phyloP scores from a whole-genome alignment of 2,113 vertebrate species.

The Sinocyclocheilus anshuiensis region DNA sequence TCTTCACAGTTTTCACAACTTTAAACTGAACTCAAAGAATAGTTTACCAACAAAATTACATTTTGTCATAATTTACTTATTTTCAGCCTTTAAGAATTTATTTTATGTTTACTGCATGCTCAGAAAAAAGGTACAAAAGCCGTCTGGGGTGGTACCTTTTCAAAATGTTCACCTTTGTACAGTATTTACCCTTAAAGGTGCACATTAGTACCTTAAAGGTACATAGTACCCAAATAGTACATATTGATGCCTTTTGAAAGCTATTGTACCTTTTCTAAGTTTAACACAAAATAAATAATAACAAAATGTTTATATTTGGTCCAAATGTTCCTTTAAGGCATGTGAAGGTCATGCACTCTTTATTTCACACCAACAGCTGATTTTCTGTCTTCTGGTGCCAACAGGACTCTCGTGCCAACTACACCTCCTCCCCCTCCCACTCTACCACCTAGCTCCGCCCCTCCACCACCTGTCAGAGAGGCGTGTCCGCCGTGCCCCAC shows the following conservation, averaged over 20 bases:
- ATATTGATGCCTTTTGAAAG: too few relatives aligned
- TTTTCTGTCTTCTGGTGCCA: constrained; percentile 32
- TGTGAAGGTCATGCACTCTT: neutral
- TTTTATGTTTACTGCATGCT: neutral
- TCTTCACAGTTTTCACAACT: neutral
- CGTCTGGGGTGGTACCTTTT: too few relatives aligned
- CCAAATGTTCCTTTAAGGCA: neutral
- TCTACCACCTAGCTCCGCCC: constrained; percentile 38
- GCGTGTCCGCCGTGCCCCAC: constrained; percentile 78
- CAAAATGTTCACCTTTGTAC: too few relatives aligned
- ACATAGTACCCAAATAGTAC: too few relatives aligned
- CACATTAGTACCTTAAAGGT: too few relatives aligned
- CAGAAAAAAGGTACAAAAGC: too few relatives aligned
- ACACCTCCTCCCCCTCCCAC: constrained; percentile 41
- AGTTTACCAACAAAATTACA: neutral
- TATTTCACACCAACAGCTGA: neutral
- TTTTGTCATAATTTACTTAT: too few relatives aligned
- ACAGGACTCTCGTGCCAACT: constrained; percentile 55
- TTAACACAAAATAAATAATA: neutral
- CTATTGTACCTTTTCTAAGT: too few relatives aligned
- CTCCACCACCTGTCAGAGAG: constrained; percentile 41
- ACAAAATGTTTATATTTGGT: neutral
- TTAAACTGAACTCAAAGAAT: neutral
- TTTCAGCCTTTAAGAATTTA: too few relatives aligned
- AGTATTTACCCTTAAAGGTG: too few relatives aligned